Evolutionary conservation across 2,888 invertebrate genomes (phyloP).

Genomic region (Drosophila nigritarsus): DNA sequence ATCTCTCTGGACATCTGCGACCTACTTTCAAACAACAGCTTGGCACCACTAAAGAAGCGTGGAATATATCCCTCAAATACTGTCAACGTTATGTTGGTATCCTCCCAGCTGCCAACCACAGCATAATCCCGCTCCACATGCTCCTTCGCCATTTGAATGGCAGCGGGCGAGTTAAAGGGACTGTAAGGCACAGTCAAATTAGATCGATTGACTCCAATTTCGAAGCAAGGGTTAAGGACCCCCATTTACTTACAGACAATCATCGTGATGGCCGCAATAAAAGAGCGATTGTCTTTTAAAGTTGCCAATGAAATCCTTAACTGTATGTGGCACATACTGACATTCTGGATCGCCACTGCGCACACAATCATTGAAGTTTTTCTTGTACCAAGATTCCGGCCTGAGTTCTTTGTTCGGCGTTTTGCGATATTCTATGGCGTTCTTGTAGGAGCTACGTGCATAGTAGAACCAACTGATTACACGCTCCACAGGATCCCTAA

Average conservation of each 20-base stretch:
- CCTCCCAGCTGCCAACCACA: constrained; percentile 94
- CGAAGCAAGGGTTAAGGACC: not conserved
- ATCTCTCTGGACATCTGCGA: constrained; percentile 2
- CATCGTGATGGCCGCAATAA: constrained; percentile 94
- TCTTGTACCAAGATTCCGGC: constrained; percentile 82
- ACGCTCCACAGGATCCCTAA: constrained; percentile 94
- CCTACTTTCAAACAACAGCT: constrained; percentile 73
- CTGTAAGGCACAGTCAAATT: constrained; percentile 80
- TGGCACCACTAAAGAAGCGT: constrained; percentile 91
- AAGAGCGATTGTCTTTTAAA: constrained; percentile 93
- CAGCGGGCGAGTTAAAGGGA: constrained; percentile 93
- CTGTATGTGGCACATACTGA: constrained; percentile 87
- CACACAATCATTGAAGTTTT: constrained; percentile 95
- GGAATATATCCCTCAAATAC: constrained; percentile 94
- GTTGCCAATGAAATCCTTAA: constrained; percentile 90
- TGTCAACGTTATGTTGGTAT: constrained; percentile 92
- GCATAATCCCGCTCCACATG: constrained; percentile 94
- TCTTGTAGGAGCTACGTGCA: constrained; percentile 86
- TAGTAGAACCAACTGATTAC: constrained; percentile 97
- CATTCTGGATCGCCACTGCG: constrained; percentile 93
- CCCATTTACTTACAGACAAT: constrained; percentile 89
- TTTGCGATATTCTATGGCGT: constrained; percentile 90
- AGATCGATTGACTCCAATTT: not conserved
- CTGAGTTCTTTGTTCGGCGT: constrained; percentile 88
- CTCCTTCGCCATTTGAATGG: constrained; percentile 92